Evolutionary conservation across 2,888 invertebrate genomes (phyloP), one percentile per base, ranked within the genome.

Genomic region (Tipula confusa): DNA sequence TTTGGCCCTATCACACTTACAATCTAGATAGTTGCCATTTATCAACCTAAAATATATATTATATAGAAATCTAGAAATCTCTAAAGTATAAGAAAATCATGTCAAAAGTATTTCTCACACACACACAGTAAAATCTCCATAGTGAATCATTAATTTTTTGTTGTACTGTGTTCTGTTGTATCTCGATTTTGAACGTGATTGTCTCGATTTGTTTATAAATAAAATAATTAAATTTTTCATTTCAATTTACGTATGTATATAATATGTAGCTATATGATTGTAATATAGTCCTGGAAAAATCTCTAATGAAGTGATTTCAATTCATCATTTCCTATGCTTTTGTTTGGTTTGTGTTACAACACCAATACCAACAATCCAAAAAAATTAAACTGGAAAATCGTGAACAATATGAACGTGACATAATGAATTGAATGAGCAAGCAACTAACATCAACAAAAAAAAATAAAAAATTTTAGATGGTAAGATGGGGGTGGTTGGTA

Each of bases 121-220:
- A 43, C 43, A 43, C 43, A 36, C 36, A 6, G 9, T 9, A 36
- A 64, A 24, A 24, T 64, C 24, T 24, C 64, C 24, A 9, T 48
- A 48, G 48, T 18, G 48, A 18, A 48, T 18, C 18, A 48, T 48
- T 48, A 7, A 48, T 18, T 64, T 0, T 24, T 64, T 64, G 38
- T n/a, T 38, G 38, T 2, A 4, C 2, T 38, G 4, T 38, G 4
- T 38, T 38, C 13, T 38, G 38, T 64, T 64, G 24, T 64, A 64
- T 64, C 64, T 64, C 64, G 64, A 64, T 64, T 64, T 64, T 11
- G 64, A 64, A 64, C 64, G 64, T 64, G 64, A 64, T 64, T 24
- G 64, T 24, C 64, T 24, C 64, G 64, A 64, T 24, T 64, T 9
- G 64, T 24, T 24, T 7, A 24, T 24, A 64, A 24, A 64, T 24